Evolutionary conservation across 1,140 invertebrate species (phyloP), one percentile per base, ranked within the genome.

Genomic region (Drosophila sucinea): DNA sequence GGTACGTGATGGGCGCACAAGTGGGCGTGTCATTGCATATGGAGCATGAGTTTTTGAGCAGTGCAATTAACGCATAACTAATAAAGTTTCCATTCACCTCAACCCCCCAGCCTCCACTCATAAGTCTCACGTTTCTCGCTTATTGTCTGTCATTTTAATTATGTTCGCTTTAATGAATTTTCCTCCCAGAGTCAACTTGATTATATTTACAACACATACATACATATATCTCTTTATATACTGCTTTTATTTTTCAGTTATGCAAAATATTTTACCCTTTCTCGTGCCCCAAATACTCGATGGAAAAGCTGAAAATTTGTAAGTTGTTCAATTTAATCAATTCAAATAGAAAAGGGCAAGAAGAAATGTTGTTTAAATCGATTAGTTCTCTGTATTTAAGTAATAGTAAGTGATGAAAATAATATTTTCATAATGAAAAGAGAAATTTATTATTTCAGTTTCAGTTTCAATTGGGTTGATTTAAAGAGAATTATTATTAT

Each of bases 141-240:
- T 75, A 58, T 60, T 73, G 60, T 69, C 65, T 51, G 30, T 69
- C 61, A 73, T 77, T 81, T 81, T 81, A 81, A 82, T 83, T 82
- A 82, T 66, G 76, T 70, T 76, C 51, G 63, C 60, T 70, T 74
- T 67, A 74, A 83, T 81, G 60, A 83, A 75, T 83, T 82, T 63
- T 60, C 44, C 47, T 32, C 25, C 47, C 5, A 25, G 33, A 51
- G 64, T 25, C 25, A 30, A 58, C 57, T 35, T 64, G 32, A 41
- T 30, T 61, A 41, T 56, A 33, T 57, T 74, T 38, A 44, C 38
- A 11, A 38, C 11, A 10, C 2, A 38, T 38, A 10, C 8, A 38
- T 11, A 38, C 56, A 68, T 75, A 54, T 29, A 75, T 40, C 57
- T 40, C 56, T 55, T 17, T 60, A 68, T 75, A 54, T 29, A 75